Base-by-base conservation (phyloP, 53 echinoderm and acorn worm species). In the Mesocentrotus franciscanus region DNA sequence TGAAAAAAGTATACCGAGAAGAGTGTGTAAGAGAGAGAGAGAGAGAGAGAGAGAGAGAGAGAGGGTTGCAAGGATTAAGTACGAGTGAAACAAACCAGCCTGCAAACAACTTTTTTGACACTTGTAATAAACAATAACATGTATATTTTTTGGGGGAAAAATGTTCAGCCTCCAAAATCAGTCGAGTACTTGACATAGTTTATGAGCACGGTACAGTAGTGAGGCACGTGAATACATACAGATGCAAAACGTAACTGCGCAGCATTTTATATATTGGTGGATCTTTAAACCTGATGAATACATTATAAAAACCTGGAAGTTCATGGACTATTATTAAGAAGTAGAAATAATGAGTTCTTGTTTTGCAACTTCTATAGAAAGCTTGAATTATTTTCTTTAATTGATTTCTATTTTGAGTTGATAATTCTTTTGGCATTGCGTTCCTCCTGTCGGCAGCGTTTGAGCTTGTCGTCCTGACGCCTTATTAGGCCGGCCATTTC, bases 401-500 rank as follows among this genome's bases (percentile, higher is more conserved):
- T 81, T 35, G 14, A 57, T 61, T 22, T 74, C 68, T 70, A 94
- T 55, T 68, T 85, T 64, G 95, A 85, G 85, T 94, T 94, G 85
- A 94, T 85, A 15, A 94, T 94, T 56, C 95, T 85, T 85, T 94
- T 85, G 85, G 95, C 95, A 56, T 64, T 64, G 12, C 68, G 89
- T 89, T 98, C 98, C 34, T 98, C 95, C 70, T 97, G 93, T 20
- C 96, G 66, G 85, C 97, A 97, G 83, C 78, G 85, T 85, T 95
- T 98, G 56, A 98, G 96, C 87, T 96, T 95, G 26, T 76, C 68
- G 36, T 96, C 96, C 42, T 98, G 98, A 14, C 85, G 81, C 90
- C 95, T 97, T 58, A 98, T 98, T 85, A 98, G 66, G 8, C 90
- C 64, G 26, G 97, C 98, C 97, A 98, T 97, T 72, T 97, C 98